These are phyloP conservation scores for Danaus plexippus DNA, from an alignment of 1,140 invertebrate species.

Conservation along the genomic window DNA sequence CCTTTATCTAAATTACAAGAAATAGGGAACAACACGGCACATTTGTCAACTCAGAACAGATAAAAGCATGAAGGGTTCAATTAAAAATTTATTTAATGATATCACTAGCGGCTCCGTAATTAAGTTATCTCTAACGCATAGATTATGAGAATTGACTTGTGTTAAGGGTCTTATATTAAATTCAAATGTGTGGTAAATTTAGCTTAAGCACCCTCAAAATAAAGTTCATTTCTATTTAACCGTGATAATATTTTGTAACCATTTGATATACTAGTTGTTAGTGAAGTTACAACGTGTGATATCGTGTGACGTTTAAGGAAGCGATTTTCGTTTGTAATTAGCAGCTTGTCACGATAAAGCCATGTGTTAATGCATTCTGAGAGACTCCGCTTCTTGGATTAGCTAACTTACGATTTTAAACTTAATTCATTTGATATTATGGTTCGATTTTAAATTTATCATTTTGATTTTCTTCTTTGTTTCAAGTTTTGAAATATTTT, in stretches of 20 bases:
- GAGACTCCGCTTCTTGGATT: conserved; percentile 8
- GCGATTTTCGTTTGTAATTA: conserved; percentile 62
- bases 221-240: too few relatives aligned
- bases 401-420: background rate
- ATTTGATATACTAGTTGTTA: conserved; percentile 5
- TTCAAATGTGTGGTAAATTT: background rate
- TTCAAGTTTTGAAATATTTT: too few relatives aligned
- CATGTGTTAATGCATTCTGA: conserved; percentile 14
- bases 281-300: conserved; percentile 39
- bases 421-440: too few relatives aligned
- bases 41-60: conserved; percentile 47
- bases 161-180: background rate
- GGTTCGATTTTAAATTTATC: too few relatives aligned
- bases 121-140: conserved; percentile 47
- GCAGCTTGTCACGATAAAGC: conserved; percentile 40
- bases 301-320: conserved; percentile 43
- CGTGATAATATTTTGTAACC: too few relatives aligned
- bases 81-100: conserved; percentile 50
- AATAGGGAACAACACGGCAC: conserved; percentile 32
- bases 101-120: conserved; percentile 37
- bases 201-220: too few relatives aligned
- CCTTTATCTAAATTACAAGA: conserved; percentile 37
- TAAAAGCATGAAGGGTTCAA: conserved; percentile 42
- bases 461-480: too few relatives aligned
- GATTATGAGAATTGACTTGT: conserved; percentile 30